phyloP scores from a whole-genome alignment of 1,140 invertebrate genomes.

The Tribolium madens region DNA sequence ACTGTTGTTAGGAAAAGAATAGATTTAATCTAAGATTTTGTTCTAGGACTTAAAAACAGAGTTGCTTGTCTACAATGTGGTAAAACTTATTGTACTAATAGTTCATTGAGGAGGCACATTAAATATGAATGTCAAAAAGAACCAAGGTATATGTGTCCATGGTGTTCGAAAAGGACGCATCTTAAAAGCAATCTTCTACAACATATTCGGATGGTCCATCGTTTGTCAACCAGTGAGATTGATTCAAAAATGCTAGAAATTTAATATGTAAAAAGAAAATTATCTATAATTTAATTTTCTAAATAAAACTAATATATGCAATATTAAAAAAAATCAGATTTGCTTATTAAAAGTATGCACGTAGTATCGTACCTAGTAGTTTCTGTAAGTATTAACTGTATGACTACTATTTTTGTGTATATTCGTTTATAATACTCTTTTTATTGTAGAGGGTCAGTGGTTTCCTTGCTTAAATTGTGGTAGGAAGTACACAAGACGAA shows the following conservation, averaged over 20 bases:
- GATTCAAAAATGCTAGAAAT: background rate
- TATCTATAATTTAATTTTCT: background rate
- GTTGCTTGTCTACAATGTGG: conserved; percentile 11
- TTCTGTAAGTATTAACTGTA: background rate
- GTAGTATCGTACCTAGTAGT: background rate
- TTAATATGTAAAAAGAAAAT: background rate
- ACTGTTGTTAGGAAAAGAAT: background rate
- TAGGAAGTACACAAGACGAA: conserved; percentile 67
- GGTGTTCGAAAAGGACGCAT: conserved; percentile 42
- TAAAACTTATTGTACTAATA: conserved; percentile 61
- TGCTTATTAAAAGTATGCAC: background rate
- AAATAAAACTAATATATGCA: background rate
- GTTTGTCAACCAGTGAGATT: background rate
- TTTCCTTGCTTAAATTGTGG: background rate
- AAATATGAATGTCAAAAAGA: conserved; percentile 68
- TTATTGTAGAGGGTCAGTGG: conserved; percentile 2
- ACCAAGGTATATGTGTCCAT: conserved; percentile 58
- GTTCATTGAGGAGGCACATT: conserved; percentile 66
- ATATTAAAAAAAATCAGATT: background rate
- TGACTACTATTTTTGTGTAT: background rate
- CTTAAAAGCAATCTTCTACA: conserved; percentile 48
- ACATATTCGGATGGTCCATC: conserved; percentile 30
- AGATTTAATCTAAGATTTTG: background rate
- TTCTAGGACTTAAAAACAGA: background rate
- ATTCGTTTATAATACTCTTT: conserved; percentile 1